Evolutionary conservation across 2,888 invertebrate genomes (phyloP).

Genomic region (Athalia rosae): DNA sequence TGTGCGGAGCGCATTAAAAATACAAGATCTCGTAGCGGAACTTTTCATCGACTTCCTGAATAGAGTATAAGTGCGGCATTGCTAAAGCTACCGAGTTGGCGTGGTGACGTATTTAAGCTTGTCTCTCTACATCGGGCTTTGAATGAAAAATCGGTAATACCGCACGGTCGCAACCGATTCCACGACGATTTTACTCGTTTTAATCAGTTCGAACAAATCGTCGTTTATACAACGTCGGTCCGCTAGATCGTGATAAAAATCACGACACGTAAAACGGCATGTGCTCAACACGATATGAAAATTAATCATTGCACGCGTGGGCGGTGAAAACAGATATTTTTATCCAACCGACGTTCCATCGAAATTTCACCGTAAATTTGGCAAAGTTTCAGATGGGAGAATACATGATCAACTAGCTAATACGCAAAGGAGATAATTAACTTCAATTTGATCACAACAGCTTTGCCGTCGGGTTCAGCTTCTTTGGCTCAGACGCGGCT

Average conservation of each 20-base stretch:
- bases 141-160: too few relatives aligned
- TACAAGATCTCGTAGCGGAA: constrained; percentile 33
- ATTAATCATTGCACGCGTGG: too few relatives aligned
- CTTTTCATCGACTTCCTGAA: constrained; percentile 15
- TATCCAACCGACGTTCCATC: neutral
- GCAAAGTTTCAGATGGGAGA: neutral
- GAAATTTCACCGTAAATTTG: neutral
- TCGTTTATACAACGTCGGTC: too few relatives aligned
- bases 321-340: neutral
- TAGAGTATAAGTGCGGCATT: neutral
- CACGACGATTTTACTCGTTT: too few relatives aligned
- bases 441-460: constrained; percentile 47
- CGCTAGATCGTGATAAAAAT: too few relatives aligned
- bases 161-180: too few relatives aligned
- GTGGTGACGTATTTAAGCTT: constrained; percentile 27
- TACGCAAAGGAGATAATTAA: constrained; percentile 49
- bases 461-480: neutral
- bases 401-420: constrained; percentile 15
- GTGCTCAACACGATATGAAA: too few relatives aligned
- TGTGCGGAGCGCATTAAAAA: constrained; percentile 6
- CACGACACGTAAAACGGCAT: too few relatives aligned
- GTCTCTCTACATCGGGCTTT: constrained; percentile 31
- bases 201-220: too few relatives aligned
- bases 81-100: constrained; percentile 12
- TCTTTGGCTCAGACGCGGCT: neutral